Base-by-base conservation (phyloP, 2,888 invertebrate genomes). In the Nephrocerus scutellatus region DNA sequence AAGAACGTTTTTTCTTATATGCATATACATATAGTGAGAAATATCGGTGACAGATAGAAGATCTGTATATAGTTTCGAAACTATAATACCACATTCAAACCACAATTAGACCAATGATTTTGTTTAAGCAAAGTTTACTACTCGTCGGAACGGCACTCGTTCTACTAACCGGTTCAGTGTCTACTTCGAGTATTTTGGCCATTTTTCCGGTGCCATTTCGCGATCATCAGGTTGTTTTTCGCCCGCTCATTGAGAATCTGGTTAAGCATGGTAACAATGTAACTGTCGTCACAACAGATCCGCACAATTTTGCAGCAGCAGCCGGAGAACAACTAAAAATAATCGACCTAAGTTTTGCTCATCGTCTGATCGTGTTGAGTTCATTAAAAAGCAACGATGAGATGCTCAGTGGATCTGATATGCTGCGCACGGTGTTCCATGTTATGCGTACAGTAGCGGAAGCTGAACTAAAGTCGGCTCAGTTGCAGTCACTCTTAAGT, bases 211-310 rank as follows among this genome's bases (percentile, higher is more conserved):
- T 65, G 4, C 66, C 74, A 3, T 69, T 70, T 3, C 63, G 65
- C 41, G 74, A 73, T 46, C 74, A 74, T 43, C 73, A 73, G 53
- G 53, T 66, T 1, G 63, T 68, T 2, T 72, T 60, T 56, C 60
- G 64, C 20, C 62, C 65, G 5, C 51, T 74, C 12, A 66, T 70
- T 51, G 53, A 59, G 12, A 70, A 66, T 24, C 50, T 75, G 25
- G 63, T 65, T 0, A 51, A 57, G 31, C 57, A 65, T 38, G 74
- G 73, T 5, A 74, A 75, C 41, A 55, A 73, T 36, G 31, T 75
- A 2, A 64, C 70, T 0, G 53, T 72, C 2, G 36, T 73, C 18
- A 72, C 75, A 2, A 56, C 73, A 3, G 50, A 71, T 52, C 72
- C 72, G 0, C 50, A 70, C 2, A 63, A 66, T 16, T 63, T 71